Evolutionary conservation across 2,888 invertebrate species (phyloP), one percentile per base, ranked within the genome.

Genomic region (Blastobasis adustella): DNA sequence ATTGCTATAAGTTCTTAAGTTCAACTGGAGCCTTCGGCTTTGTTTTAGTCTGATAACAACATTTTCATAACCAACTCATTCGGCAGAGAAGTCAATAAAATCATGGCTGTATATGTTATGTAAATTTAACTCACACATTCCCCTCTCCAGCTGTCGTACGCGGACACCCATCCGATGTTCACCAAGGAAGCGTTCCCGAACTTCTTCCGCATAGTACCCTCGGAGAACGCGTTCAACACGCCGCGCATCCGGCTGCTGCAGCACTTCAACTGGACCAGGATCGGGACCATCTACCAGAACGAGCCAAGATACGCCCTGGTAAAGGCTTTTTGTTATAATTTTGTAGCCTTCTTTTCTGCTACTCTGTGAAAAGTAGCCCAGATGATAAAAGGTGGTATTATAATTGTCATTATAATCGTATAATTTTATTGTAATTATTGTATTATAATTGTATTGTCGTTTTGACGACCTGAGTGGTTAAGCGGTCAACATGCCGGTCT

Each of bases 101-200:
- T 23, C 23, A 23, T 2, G 3, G 1, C 23, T 23, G 23, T 23
- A 23, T 23, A 23, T 23, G 23, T 23, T 23, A 2, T 23, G 23
- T 23, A 23, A 23, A 23, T 23, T 23, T 3, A 23, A 23, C 23
- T 23, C 23, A 1, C 9, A n/a, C 10, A 45, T 40, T 36, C 59
- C 83, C 76, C 49, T 82, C 36, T n/a, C 1, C 90, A 97, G 94
- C 87, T 98, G 6, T 98, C 98, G 9, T 98, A 98, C 81, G 98
- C 98, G 5, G 98, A 99, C 80, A 98, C 98, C 5, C 98, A 98
- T 83, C 98, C 98, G 1, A 97, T 98, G 95, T 97, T 98, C 83
- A 96, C 96, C 5, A 94, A 93, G 71, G 94, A 95, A 69, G 95
- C 95, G 62, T 98, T 97, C 79, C 98, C 98, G 6, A 97, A 98